Base-by-base conservation (phyloP, 2,113 vertebrate species). In the Petaurus breviceps region DNA sequence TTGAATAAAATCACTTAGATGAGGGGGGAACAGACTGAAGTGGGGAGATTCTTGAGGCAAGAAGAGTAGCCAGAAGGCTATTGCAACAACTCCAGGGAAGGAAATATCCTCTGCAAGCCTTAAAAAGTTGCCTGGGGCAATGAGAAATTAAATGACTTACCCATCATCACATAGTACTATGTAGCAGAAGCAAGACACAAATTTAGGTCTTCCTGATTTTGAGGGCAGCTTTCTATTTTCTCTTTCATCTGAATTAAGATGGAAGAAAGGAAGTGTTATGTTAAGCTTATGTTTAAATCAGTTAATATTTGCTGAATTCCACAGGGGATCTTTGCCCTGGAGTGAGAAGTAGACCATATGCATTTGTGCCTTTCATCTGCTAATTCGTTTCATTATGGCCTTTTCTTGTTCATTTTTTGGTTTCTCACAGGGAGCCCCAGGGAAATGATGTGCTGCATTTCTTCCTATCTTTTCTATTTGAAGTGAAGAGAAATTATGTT, bases 401-500 rank as follows among this genome's bases (percentile, higher is more conserved):
- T 89, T 93, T 93, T 95, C 61, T 43, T 92, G 47, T 93, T 77
- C 16, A 24, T 92, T 84, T 54, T 92, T 47, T 52, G 46, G 24
- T 9, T 16, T 92, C 51, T 23, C 47, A 16, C n/a, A 11, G 3
- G 47, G 4, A 92, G 43, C 89, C 26, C 43, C 54, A 84, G 11
- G n/a, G 68, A 92, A 24, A 50, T 4, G 37, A 96, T 24, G 47
- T 37, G 19, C 16, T 0, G 1, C 31, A 91, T 16, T 57, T 11
- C 3, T 10, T 23, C 47, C 51, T 2, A 14, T 55, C 46, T 61
- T 52, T 43, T 12, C 31, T 2, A 0, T 94, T 94, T 93, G 23
- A 68, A 93, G 57, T 23, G 53, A 91, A 89, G 0, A 49, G 25
- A 9, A 24, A 57, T 93, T 51, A 53, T 51, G 53, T 92, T 53